Conservation (phyloP, 2,113 vertebrate genomes). For the Murina feae region DNA sequence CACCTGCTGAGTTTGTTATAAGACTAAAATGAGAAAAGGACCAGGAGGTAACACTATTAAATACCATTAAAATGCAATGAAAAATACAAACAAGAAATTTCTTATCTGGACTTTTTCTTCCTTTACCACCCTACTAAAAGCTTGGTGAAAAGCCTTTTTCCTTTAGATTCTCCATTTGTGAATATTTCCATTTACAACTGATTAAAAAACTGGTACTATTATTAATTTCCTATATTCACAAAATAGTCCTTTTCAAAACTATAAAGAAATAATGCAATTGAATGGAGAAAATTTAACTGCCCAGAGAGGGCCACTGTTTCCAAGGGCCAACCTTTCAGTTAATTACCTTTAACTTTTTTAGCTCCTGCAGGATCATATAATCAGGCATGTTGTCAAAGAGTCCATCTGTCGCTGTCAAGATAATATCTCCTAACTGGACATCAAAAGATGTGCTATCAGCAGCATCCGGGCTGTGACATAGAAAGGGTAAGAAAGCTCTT, state of each 20-base stretch:
- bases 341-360: conserved; percentile 95
- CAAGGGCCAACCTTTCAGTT: background rate
- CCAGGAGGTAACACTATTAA: background rate
- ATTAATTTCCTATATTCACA: conserved; percentile 16
- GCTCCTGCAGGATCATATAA: conserved; percentile 98
- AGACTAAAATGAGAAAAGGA: background rate
- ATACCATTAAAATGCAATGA: background rate
- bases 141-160: background rate
- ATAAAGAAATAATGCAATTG: background rate
- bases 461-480: conserved; percentile 89
- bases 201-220: background rate
- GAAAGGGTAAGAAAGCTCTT: conserved; percentile 23
- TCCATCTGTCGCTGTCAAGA: conserved; percentile 95
- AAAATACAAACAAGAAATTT: background rate
- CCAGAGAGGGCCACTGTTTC: background rate
- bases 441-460: conserved; percentile 98
- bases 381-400: conserved; percentile 99
- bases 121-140: background rate
- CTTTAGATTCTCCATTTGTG: background rate
- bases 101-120: background rate
- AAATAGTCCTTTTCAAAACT: conserved; percentile 20
- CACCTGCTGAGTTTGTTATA: background rate
- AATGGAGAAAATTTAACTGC: background rate
- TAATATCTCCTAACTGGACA: conserved; percentile 97
- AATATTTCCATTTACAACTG: background rate